Base-by-base conservation (phyloP, 2,888 invertebrate genomes). In the Protonemura montana region DNA sequence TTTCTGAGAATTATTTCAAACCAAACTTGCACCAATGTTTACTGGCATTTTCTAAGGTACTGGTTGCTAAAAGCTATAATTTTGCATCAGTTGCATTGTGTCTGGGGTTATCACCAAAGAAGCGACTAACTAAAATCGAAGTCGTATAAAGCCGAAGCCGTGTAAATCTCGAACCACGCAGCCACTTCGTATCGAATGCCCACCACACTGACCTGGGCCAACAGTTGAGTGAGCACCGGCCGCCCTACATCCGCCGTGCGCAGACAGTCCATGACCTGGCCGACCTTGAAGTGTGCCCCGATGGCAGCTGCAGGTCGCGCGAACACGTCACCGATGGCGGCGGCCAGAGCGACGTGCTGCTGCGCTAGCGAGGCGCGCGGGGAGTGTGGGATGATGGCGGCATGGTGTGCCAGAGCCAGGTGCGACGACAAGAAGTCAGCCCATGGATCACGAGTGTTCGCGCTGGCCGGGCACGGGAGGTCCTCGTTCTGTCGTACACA, bases 351-450 rank as follows among this genome's bases (percentile, higher is more conserved):
- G 81, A 94, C 94, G 89, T 96, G 95, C 88, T 97, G 95, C 90
- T 98, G 97, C 13, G 97, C 93, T 85, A 98, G 92, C 0, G 98
- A 98, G 88, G 94, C 94, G 87, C 94, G 94, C 87, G 93, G 94
- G 90, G 96, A 94, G 89, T 96, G 95, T 10, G 95, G 95, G 89
- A 97, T 95, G 88, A 98, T 94, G 26, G 95, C 92, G 0, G 94
- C 93, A 89, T 96, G 95, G 88, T 95, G 94, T 81, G 93, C 91
- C 78, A 97, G 90, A 10, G 59, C 59, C 59, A 21, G 59, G 16
- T 10, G 59, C 59, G 59, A 59, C 59, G 59, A 16, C 59, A 59
- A 21, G 59, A 2, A 59, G 35, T 10, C 35, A 3, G 35, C 5
- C 35, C 35, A 35, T 10, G 35, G 35, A 10, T 35, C 35, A 10